Evolutionary conservation across 2,113 vertebrate species (phyloP).

Genomic region (Prietella phreatophila): DNA sequence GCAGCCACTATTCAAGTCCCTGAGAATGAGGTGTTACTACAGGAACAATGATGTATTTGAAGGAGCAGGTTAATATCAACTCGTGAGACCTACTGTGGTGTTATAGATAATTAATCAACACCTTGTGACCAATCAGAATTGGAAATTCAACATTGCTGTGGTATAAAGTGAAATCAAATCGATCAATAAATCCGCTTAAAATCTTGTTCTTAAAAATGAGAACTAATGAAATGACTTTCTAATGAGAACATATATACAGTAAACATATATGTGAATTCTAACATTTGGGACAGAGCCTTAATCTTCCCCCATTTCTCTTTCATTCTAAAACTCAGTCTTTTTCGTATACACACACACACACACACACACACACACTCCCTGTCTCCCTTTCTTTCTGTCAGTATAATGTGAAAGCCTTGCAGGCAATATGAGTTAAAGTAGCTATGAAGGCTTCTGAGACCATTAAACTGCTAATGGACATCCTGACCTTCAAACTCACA

Average conservation of each 20-base stretch:
- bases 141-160: neutral
- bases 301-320: neutral
- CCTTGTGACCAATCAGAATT: neutral
- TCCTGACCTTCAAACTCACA: constrained; percentile 33
- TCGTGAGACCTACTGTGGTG: neutral
- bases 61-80: neutral
- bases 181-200: neutral
- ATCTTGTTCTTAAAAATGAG: neutral
- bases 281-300: neutral
- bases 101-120: neutral
- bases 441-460: constrained; percentile 20
- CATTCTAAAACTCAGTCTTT: neutral
- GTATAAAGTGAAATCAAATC: neutral
- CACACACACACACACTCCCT: neutral
- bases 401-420: neutral
- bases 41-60: neutral
- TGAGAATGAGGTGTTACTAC: neutral
- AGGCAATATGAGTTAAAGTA: constrained; percentile 10
- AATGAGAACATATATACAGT: neutral
- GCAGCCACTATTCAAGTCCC: neutral
- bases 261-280: neutral
- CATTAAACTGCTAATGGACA: constrained; percentile 36
- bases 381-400: neutral
- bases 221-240: neutral
- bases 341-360: neutral